A percentile compares a stretch with the other conserved stretches of the same genome.
Evolutionary conservation across 2,113 vertebrate genomes (phyloP).

Genomic region (Ia io): DNA sequence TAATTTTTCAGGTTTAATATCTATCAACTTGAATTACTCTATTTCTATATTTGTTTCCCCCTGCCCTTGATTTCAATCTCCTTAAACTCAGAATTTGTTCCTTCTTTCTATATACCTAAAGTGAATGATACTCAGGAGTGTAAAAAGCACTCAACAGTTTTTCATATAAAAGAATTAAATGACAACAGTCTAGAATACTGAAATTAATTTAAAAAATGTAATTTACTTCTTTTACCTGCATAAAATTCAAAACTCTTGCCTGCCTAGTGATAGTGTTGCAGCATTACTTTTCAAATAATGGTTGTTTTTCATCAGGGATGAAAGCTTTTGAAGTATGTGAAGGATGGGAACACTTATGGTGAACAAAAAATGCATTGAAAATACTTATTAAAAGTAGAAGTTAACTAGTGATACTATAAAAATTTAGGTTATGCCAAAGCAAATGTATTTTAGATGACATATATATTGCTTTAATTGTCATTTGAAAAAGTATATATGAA

Average conservation of each 20-base stretch:
- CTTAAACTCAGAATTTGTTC: background rate
- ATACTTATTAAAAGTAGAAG: background rate
- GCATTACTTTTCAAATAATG: background rate
- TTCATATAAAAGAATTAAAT: background rate
- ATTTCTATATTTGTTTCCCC: background rate
- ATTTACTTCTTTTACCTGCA: background rate
- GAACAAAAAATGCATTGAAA: background rate
- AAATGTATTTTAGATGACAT: background rate
- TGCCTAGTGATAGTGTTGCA: background rate
- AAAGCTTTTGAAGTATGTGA: background rate
- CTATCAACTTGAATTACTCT: background rate
- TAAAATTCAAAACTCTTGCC: background rate
- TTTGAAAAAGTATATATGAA: background rate
- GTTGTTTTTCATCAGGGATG: background rate
- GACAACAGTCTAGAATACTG: background rate
- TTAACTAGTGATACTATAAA: background rate
- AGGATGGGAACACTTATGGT: background rate
- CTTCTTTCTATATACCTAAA: background rate
- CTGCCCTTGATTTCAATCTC: background rate
- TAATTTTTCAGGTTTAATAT: background rate
- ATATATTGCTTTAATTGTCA: background rate
- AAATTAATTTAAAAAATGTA: background rate
- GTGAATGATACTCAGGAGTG: background rate
- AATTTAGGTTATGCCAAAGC: background rate
- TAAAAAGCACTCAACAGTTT: background rate